Conservation (phyloP, 2,113 vertebrate genomes). For the Anhinga rufa region DNA sequence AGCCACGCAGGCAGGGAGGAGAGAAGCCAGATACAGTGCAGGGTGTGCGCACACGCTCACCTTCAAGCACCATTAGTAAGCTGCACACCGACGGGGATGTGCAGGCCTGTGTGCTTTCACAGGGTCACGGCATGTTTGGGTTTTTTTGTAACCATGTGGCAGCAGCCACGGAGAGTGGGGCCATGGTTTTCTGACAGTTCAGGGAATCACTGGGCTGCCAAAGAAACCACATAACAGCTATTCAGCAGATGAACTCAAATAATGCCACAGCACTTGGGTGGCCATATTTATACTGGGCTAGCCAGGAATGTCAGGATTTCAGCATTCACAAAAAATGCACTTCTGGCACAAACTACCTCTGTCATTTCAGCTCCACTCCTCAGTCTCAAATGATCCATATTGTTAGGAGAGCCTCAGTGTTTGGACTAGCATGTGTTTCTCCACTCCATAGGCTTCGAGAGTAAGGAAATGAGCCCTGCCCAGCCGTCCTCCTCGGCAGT, state of each 20-base stretch:
- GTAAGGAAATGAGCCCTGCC: neutral
- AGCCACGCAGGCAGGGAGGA: neutral
- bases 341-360: slow-evolving; percentile 48
- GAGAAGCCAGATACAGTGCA: neutral
- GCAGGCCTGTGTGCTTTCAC: neutral
- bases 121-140: neutral
- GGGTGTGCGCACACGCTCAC: accelerated
- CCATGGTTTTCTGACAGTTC: neutral
- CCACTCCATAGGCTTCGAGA: neutral
- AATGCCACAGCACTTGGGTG: slow-evolving; percentile 60
- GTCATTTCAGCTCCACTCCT: slow-evolving; percentile 41
- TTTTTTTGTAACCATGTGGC: neutral
- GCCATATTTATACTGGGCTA: slow-evolving; percentile 58
- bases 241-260: slow-evolving; percentile 29
- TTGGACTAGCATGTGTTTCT: neutral
- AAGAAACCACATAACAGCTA: slow-evolving; percentile 19
- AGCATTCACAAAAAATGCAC: slow-evolving; percentile 49
- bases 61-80: neutral
- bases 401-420: neutral
- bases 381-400: slow-evolving; percentile 47
- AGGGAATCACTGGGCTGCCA: slow-evolving; percentile 2
- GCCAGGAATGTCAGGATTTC: slow-evolving; percentile 63
- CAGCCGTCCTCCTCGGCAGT: neutral
- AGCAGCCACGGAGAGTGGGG: neutral
- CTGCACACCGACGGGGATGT: accelerated